Conservation (phyloP, 2,797 vertebrate genomes). For the Poecilia picta region DNA sequence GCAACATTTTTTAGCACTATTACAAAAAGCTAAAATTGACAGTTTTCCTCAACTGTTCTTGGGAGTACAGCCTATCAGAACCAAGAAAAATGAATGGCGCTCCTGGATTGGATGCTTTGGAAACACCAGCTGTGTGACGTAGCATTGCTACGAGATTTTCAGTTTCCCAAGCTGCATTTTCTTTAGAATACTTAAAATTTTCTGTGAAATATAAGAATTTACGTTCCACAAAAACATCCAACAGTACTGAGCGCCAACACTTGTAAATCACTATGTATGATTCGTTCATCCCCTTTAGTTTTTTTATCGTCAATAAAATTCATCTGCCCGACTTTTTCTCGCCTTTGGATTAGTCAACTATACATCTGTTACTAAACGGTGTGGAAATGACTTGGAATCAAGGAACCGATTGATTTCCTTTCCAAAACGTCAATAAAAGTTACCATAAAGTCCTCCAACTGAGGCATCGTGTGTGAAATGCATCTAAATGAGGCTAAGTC, state of each 20-base stretch:
- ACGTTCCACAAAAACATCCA: background rate
- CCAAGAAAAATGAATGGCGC: background rate
- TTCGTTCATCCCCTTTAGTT: no score
- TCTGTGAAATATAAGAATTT: background rate
- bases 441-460: background rate
- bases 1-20: constrained; percentile 1
- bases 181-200: background rate
- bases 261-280: no score
- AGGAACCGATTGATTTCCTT: no score
- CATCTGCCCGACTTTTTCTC: no score
- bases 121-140: background rate
- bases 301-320: no score
- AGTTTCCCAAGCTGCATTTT: background rate
- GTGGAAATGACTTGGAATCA: no score
- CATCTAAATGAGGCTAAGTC: background rate
- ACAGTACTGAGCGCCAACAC: background rate
- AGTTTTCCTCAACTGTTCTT: background rate
- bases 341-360: no score
- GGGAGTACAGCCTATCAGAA: background rate
- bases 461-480: background rate
- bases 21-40: background rate
- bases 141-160: background rate
- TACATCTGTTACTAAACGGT: no score
- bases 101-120: background rate
- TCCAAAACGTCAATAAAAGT: no score